These are phyloP conservation scores for Phaethornis superciliosus DNA, from an alignment of 2,113 vertebrate genomes.

Conservation along the genomic window DNA sequence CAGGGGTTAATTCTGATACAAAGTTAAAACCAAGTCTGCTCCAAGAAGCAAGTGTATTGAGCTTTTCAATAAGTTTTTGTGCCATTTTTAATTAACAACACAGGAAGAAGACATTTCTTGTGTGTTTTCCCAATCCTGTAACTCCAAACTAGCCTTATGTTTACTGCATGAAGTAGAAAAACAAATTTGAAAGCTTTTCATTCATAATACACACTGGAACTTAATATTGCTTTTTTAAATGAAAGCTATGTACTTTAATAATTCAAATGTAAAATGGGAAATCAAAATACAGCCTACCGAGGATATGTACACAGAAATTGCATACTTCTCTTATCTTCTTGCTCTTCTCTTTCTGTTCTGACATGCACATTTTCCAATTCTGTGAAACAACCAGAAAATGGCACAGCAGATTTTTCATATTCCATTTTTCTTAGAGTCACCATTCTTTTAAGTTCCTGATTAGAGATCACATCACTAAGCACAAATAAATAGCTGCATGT, in stretches of 20 bases:
- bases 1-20: not conserved
- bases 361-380: not conserved
- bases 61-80: not conserved
- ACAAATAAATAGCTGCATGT: not conserved
- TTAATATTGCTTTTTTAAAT: not conserved
- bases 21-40: not conserved
- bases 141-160: not conserved
- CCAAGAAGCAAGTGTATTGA: not conserved
- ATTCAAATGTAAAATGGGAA: not conserved
- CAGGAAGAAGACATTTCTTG: not conserved
- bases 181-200: not conserved
- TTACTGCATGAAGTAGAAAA: not conserved
- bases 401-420: not conserved
- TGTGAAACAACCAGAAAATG: conserved; percentile 1
- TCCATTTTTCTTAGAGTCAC: conserved; percentile 9
- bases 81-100: not conserved
- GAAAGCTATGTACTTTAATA: not conserved
- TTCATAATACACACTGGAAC: not conserved
- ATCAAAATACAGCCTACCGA: not conserved
- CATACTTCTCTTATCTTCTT: not conserved
- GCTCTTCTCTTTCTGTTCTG: not conserved
- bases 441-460: not conserved
- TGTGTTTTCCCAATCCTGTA: not conserved
- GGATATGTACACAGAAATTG: not conserved
- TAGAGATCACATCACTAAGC: not conserved